Conservation (phyloP, 2,113 vertebrate genomes). For the Cyprinodon variegatus region DNA sequence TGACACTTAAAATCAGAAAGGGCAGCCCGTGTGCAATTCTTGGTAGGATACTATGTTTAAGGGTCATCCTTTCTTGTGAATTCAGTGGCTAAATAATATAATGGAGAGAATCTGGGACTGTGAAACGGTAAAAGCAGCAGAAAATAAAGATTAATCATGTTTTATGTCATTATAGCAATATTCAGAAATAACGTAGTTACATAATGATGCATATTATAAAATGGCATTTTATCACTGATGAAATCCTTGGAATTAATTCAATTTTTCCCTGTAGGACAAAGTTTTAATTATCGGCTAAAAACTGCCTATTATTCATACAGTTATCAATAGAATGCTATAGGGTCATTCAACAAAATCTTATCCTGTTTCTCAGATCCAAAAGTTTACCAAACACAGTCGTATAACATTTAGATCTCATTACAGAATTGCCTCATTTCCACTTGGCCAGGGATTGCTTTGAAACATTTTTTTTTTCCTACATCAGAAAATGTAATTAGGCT, state of each 20-base stretch:
- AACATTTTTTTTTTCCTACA: slow-evolving; percentile 42
- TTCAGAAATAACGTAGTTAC: neutral
- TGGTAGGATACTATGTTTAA: too few relatives aligned
- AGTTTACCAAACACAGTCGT: neutral
- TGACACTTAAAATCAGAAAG: too few relatives aligned
- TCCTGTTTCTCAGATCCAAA: slow-evolving; percentile 3
- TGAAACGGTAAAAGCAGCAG: too few relatives aligned
- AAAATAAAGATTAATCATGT: too few relatives aligned
- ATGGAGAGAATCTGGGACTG: too few relatives aligned
- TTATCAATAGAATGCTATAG: neutral
- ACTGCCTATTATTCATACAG: neutral
- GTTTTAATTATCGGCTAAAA: neutral
- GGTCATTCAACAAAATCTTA: neutral
- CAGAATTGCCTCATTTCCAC: slow-evolving; percentile 45
- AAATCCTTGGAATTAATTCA: neutral
- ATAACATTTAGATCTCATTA: slow-evolving; percentile 20
- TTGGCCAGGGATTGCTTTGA: slow-evolving; percentile 33
- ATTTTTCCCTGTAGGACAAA: neutral
- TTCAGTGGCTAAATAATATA: too few relatives aligned
- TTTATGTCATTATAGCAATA: too few relatives aligned
- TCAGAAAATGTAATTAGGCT: slow-evolving; percentile 75
- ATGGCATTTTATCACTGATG: neutral
- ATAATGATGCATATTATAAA: neutral
- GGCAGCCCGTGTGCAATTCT: too few relatives aligned
- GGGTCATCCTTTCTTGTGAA: too few relatives aligned